Evolutionary conservation across 2,888 invertebrate species (phyloP).

Genomic region (Callyntrura sp.): DNA sequence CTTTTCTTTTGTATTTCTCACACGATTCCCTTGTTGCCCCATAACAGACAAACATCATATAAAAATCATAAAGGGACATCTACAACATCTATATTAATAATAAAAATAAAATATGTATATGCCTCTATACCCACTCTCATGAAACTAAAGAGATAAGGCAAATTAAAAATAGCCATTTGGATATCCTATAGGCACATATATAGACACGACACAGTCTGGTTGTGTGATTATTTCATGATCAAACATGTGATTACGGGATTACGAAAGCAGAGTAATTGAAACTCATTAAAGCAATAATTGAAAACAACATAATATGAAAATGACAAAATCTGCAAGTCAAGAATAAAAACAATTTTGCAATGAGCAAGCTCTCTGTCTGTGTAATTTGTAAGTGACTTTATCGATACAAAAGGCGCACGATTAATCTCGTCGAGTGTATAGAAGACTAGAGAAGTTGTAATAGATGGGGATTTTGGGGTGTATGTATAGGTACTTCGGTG

Average conservation of each 20-base stretch:
- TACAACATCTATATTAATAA: slow-evolving; percentile 1
- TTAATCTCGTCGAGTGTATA: too few relatives aligned
- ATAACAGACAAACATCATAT: neutral
- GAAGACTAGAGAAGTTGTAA: too few relatives aligned
- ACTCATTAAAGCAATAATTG: slow-evolving; percentile 32
- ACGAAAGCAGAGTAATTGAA: slow-evolving; percentile 55
- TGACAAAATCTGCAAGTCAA: slow-evolving; percentile 39
- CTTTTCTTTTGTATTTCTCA: slow-evolving; percentile 55
- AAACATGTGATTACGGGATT: slow-evolving; percentile 66
- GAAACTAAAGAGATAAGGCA: neutral
- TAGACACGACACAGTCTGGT: neutral
- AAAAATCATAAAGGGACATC: neutral
- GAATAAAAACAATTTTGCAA: neutral
- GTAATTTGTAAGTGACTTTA: neutral
- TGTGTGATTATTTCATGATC: slow-evolving; percentile 51
- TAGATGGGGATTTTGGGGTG: too few relatives aligned
- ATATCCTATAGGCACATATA: neutral
- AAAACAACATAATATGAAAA: slow-evolving; percentile 22
- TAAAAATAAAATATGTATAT: too few relatives aligned
- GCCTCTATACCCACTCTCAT: too few relatives aligned
- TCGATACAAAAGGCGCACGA: too few relatives aligned
- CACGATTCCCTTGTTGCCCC: neutral
- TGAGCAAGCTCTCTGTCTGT: neutral
- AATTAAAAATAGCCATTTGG: slow-evolving; percentile 18
- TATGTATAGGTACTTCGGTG: too few relatives aligned